Evolutionary conservation across 2,797 vertebrate genomes (phyloP), one percentile per base, ranked within the genome.

Genomic region (Malurus splendens): DNA sequence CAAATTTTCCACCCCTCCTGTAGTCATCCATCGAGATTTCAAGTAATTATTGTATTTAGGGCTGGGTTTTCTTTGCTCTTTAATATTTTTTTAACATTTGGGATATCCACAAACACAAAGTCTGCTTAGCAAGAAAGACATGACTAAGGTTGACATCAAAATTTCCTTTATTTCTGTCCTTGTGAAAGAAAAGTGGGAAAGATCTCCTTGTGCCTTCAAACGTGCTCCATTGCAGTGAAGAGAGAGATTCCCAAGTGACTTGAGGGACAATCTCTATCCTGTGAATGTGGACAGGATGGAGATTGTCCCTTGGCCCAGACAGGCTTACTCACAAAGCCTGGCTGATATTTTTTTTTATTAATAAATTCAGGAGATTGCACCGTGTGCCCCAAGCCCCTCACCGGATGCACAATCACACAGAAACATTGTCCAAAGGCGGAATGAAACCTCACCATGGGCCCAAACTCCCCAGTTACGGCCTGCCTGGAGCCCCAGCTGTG

Each of bases 71-170:
- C 50, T 73, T 61, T 42, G 5, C 6, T 16, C 28, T 52, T 11
- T 33, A 42, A 13, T 48, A n/a, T 32, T 70, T 45, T 61, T 2
- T 62, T 55, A 70, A 13, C 28, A 48, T 8, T 12, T 45, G 25
- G 23, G 6, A 4, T 47, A 68, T 25, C 20, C 1, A 33, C 10
- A 41, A 64, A 48, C 15, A 27, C 1, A 0, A 73, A 33, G 5
- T 5, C 5, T 51, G 11, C 8, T 87, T 23, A 22, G 25, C 24
- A 61, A 28, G 24, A 20, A 42, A 54, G 14, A 14, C 0, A 0
- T 74, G 47, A 38, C 56, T 10, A 20, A 68, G 15, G 24, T 25
- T 52, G 48, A 32, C 4, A 5, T 23, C 36, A 44, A 67, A 76
- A 67, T 44, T 44, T 10, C 7, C 11, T 36, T n/a, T 41, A 30